Evolutionary conservation across 2,888 invertebrate species (phyloP).

Genomic region (Callimorpha dominula): DNA sequence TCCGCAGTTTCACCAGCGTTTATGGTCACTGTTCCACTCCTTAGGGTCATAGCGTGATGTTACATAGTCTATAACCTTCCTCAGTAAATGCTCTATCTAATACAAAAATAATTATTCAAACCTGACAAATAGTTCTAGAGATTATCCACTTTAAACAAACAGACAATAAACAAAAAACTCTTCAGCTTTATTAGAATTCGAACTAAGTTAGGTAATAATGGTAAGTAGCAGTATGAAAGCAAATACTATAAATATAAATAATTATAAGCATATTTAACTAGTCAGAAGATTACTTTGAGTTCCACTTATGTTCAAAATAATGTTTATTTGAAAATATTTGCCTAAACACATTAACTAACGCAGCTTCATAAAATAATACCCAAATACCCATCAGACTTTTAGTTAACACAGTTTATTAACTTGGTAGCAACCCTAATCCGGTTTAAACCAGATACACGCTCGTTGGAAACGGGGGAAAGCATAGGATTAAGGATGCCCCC

Average conservation of each 20-base stretch:
- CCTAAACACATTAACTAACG: conserved; percentile 25
- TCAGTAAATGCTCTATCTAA: too few species aligned
- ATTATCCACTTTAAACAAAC: too few species aligned
- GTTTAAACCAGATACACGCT: conserved; percentile 77
- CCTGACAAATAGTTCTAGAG: too few species aligned
- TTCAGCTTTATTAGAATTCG: too few species aligned
- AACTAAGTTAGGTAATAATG: too few species aligned
- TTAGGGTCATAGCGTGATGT: too few species aligned
- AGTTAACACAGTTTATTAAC: conserved; percentile 57
- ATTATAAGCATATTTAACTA: background rate
- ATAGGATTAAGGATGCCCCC: conserved; percentile 79
- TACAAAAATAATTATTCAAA: too few species aligned
- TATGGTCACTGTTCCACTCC: too few species aligned
- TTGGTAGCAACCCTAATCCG: conserved; percentile 76
- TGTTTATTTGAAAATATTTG: conserved; percentile 15
- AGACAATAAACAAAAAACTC: too few species aligned
- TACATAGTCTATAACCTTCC: too few species aligned
- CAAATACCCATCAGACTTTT: conserved; percentile 52
- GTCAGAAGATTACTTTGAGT: background rate
- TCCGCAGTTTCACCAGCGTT: too few species aligned
- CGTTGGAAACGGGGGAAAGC: conserved; percentile 73
- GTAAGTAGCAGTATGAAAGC: too few species aligned
- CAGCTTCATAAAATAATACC: conserved; percentile 43
- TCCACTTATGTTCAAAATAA: background rate
- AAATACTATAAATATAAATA: background rate